These are phyloP conservation scores for Corvus moneduloides DNA, from an alignment of 2,113 vertebrate genomes.

Conservation along the genomic window DNA sequence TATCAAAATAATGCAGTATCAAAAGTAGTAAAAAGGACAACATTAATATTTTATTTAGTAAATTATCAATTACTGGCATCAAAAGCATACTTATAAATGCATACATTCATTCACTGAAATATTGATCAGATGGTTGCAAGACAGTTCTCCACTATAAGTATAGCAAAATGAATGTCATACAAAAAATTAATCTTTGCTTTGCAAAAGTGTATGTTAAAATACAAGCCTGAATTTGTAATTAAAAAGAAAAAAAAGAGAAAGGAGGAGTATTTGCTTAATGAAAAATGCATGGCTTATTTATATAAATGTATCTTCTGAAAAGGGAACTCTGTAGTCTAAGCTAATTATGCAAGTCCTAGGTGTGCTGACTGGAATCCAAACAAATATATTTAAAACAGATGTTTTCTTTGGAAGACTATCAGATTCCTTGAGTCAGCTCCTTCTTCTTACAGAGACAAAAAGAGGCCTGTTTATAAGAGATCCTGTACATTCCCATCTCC, in stretches of 20 bases:
- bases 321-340: slow-evolving; percentile 70
- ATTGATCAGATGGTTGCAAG: neutral
- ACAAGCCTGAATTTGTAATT: neutral
- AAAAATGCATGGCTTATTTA: slow-evolving; percentile 70
- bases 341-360: slow-evolving; percentile 72
- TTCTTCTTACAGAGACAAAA: slow-evolving; percentile 57
- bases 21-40: neutral
- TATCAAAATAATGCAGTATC: neutral
- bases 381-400: slow-evolving; percentile 73
- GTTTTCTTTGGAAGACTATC: slow-evolving; percentile 73
- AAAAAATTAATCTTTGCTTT: slow-evolving; percentile 3
- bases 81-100: neutral
- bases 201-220: slow-evolving; percentile 22
- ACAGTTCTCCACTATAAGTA: neutral
- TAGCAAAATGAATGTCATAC: neutral
- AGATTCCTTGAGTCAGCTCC: slow-evolving; percentile 57
- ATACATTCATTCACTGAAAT: neutral
- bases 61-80: neutral
- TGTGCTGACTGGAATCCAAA: slow-evolving; percentile 69
- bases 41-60: neutral
- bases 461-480: slow-evolving; percentile 19
- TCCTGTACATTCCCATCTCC: neutral
- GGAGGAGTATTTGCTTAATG: slow-evolving; percentile 47
- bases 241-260: neutral
- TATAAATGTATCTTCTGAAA: slow-evolving; percentile 71